Evolutionary conservation across 2,888 invertebrate species (phyloP), one percentile per base, ranked within the genome.

Genomic region (Mystacides longicornis): DNA sequence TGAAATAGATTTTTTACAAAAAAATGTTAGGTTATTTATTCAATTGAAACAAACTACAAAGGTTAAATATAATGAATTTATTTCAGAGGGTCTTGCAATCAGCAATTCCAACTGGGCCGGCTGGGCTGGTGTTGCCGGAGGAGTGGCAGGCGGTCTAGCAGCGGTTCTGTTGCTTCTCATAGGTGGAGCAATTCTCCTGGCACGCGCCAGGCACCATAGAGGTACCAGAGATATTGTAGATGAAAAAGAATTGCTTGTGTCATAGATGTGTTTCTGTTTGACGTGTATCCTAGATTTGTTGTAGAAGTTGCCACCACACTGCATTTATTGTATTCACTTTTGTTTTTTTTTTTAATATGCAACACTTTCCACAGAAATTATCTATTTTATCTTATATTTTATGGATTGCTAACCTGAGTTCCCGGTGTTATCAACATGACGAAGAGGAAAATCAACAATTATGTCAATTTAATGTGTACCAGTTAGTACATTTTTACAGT

Each of bases 41-140:
- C n/a, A n/a, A n/a, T n/a, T n/a, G n/a, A n/a, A n/a, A n/a, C n/a
- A n/a, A n/a, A n/a, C 27, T 27, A 11, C 11, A 27, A 27, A 27
- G 7, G 11, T 7, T 27, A 27, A 7, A 7, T 7, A 11, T 43
- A 27, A 27, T 11, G 5, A 11, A 7, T 27, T 37, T 37, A 5
- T 61, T 61, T 9, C 50, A 61, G 61, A 61, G 54, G 61, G 57
- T 5, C 42, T 59, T 2, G 31, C 59, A 1, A 23, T 60, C 31
- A 55, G 31, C 5, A 37, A 27, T 14, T 37, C 52, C 19, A 59
- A 57, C 55, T 64, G 66, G 67, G 64, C 62, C 60, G 64, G 67
- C 64, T 68, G 71, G 69, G 62, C 68, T 62, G 69, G 70, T 54
- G 71, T 70, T 64, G 66, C 65, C 57, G 71, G 69, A 3, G 71